Evolutionary conservation across 1,140 invertebrate species (phyloP), one percentile per base, ranked within the genome.

Genomic region (Drosophila repletoides): DNA sequence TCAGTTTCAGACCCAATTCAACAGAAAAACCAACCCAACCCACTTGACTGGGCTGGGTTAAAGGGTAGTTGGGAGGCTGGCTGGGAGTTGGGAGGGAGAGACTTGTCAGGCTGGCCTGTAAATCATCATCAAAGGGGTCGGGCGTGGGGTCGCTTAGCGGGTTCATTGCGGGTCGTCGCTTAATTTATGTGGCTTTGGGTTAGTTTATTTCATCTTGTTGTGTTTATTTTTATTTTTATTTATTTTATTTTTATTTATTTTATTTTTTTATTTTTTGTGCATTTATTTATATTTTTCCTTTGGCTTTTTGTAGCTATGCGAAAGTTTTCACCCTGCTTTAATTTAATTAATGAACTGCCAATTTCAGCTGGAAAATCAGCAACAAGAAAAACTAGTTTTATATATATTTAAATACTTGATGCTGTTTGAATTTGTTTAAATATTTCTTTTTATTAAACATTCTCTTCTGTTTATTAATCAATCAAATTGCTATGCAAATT

Each of bases 161-260:
- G 64, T 67, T 67, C 64, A 67, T 53, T 65, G 53, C 22, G 59
- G 64, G 52, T 59, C 52, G 64, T 63, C 52, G 52, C 60, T 67
- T 71, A 84, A 83, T 83, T 84, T 83, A 84, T 83, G 80, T 72
- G 74, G 79, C 72, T 86, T 83, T 70, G 9, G 22, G 55, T 49
- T 52, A 55, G 56, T 46, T 59, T 33, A 19, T 22, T 1, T 71
- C 55, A 46, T 80, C 53, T 72, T 43, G 49, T 61, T 53, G 58
- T 59, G 36, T 29, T 59, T 56, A 22, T 76, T 31, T 19, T 63
- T 41, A 52, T 53, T 14, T 48, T 72, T 60, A 29, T 52, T 14
- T 36, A 17, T 33, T 52, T 33, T 48, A 5, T 40, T 29, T 19
- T 14, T 24, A 5, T 38, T 19, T 12, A 21, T 9, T 19, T 36